Base-by-base conservation (phyloP, 2,113 vertebrate species). In the Capricornis sumatraensis region DNA sequence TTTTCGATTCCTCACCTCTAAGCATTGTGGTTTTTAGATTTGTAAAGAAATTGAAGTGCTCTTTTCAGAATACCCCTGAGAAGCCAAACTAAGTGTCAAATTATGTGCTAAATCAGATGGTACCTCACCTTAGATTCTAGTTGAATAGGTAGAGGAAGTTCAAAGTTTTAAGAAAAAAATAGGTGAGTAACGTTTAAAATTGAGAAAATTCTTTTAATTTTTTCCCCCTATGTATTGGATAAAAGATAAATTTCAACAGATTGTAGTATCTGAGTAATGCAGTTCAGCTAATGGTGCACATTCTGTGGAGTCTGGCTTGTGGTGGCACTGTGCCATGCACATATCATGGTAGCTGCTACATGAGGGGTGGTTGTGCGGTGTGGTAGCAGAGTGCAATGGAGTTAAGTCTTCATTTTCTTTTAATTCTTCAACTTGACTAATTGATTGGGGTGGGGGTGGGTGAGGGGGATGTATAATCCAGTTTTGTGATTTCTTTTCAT, bases 21-120 rank as follows among this genome's bases (percentile, higher is more conserved):
- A 88, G 43, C 30, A 76, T 82, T 88, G 55, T 97, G 53, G 43
- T 91, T 97, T 96, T 94, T 76, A 95, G 60, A 82, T 94, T 50
- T 82, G 40, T 88, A 1, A 67, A 78, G 76, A 97, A 92, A 97
- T 78, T 50, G 15, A 93, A 33, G 23, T 87, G 10, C 25, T 83
- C 62, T 92, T 88, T 85, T 43, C 23, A 76, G 62, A 91, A 76
- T 94, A 79, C 57, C 45, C 55, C 45, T 64, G 55, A 84, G 36
- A 95, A 89, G 64, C 45, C 76, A 86, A 94, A 87, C 30, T 16
- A 64, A 89, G 33, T 90, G 17, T 90, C 28, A 93, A 90, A 47
- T 91, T 92, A 62, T 21, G 6, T 67, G 28, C 60, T 89, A 58
- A 89, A 74, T 87, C 52, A 95, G 36, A 25, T 96, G 14, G 8